Base-by-base conservation (phyloP, 2,888 invertebrate species). In the Drosophila recens region DNA sequence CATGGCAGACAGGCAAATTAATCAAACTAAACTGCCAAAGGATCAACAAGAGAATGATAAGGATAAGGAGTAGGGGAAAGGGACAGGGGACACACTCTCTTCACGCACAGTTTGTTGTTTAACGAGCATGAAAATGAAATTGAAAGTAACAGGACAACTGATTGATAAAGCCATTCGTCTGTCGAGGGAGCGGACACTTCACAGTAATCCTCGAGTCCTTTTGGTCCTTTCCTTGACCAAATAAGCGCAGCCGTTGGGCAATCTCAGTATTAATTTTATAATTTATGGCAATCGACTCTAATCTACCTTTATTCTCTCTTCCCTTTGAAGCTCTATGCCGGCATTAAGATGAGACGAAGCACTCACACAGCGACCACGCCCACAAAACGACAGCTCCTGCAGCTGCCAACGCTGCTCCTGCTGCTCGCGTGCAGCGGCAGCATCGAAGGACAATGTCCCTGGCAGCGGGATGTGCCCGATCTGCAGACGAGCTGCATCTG, bases 401-500 rank as follows among this genome's bases (percentile, higher is more conserved):
- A 56, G 72, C 77, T 74, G 63, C 56, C 64, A 15, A 49, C 77
- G 52, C 75, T 76, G 45, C 62, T 78, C 17, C 38, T 79, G 27
- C 57, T 88, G 3, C 58, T 80, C 27, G 68, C 75, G 4, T 53
- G 75, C 70, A 79, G 75, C 59, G 45, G 43, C 40, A 38, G 61
- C 61, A 57, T 48, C 43, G 49, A 46, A 54, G 95, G 95, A 23
- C 96, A 96, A 90, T 98, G 98, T 93, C 97, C 98, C 0, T 97
- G 97, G 97, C 96, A 96, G 85, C 94, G 94, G 67, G 95, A 96
- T 72, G 94, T 96, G 27, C 94, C 94, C 52, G 96, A 96, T 68
- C 94, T 98, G 70, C 97, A 97, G 90, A 95, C 96, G 53, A 95
- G 97, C 49, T 98, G 98, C 92, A 95, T 97, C 69, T 98, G 98